Base-by-base conservation (phyloP, 1,140 invertebrate genomes). In the Rhyacophila brunnea region DNA sequence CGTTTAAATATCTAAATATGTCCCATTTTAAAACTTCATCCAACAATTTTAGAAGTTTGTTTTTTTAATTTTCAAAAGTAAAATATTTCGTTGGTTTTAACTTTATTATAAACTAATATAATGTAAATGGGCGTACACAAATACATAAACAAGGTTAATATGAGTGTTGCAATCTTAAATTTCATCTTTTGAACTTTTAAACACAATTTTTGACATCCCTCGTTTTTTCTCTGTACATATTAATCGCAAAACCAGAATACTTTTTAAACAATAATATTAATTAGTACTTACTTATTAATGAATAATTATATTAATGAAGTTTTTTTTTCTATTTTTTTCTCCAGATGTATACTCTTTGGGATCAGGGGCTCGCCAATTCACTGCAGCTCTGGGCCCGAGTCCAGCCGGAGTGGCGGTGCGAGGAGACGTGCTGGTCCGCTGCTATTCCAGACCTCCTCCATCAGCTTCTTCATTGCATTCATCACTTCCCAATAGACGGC, bases 401-500 rank as follows among this genome's bases (percentile, higher is more conserved):
- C 70, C 83, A 28, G 80, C 87, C n/a, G 80, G 83, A 48, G 83
- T 95, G 32, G 87, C 91, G 38, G 80, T 96, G 4, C 80, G 92
- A 17, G 93, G 93, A 1, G 93, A 95, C 75, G 90, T 96, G 61
- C 80, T 95, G 11, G 84, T 96, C 64, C 94, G 93, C 72, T 93
- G 92, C 70, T 95, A 94, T 77, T 86, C 93, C 67, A 85, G 89
- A 64, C 77, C 74, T 0, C 51, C 54, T 11, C 58, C 58, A 3
- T 74, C 63, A 71, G 74, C 64, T 69, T 74, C 51, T 1, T 52
- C 52, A 7, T 17, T 42, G 14, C 19, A 52, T n/a, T 35, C 65
- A 70, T 72, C 54, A n/a, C 23, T 44, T 9, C 35, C 43, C 18
- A 68, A 68, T 66, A 62, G 79, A 48, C 70, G 73, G 49, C 68